Conservation (phyloP, 2,797 vertebrate genomes). For the Strix occidentalis region DNA sequence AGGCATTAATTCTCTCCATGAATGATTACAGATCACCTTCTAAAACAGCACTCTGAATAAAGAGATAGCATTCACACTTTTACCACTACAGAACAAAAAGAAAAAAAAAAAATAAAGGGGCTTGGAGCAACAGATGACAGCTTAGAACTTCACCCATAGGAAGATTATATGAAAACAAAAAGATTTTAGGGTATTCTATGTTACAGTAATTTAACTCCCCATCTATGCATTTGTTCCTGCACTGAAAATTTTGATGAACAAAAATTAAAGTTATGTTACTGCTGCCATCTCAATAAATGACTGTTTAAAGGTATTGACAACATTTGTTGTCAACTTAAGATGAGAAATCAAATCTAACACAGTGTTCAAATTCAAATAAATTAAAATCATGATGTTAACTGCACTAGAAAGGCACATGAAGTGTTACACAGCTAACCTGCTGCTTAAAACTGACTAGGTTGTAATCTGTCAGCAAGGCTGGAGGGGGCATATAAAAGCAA, state of each 20-base stretch:
- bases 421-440: neutral
- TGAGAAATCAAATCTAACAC: neutral
- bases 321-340: neutral
- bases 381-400: neutral
- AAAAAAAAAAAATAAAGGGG: neutral
- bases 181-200: neutral
- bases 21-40: neutral
- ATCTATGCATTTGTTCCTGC: neutral
- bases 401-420: neutral
- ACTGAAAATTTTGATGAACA: neutral
- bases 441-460: neutral
- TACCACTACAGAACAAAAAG: neutral
- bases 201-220: neutral
- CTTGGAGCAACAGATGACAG: neutral
- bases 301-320: neutral
- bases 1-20: neutral
- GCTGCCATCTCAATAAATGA: neutral
- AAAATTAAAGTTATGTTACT: accelerated
- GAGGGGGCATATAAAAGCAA: neutral
- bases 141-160: neutral
- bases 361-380: neutral
- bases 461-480: neutral
- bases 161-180: neutral
- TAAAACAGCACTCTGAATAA: neutral
- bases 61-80: neutral